Conservation (phyloP, 2,113 vertebrate genomes). For the Entosphenus tridentatus region DNA sequence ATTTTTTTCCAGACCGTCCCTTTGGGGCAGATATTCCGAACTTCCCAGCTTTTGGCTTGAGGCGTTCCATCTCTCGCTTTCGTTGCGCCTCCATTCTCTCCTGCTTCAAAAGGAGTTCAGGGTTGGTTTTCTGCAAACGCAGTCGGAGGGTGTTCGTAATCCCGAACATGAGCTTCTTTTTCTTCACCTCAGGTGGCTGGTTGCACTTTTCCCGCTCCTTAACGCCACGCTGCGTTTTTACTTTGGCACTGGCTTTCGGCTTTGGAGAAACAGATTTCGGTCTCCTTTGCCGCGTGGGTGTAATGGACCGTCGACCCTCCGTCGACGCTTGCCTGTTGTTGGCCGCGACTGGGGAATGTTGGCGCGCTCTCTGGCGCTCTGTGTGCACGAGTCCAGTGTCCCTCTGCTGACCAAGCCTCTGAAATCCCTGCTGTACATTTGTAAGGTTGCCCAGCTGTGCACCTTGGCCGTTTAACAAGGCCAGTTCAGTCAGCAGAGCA, state of each 20-base stretch:
- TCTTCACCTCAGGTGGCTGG: conserved; percentile 13
- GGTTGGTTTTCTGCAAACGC: conserved; percentile 33
- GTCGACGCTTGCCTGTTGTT: background rate
- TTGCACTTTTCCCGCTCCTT: conserved; percentile 12
- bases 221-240: conserved; percentile 12
- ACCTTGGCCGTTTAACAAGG: conserved; percentile 23
- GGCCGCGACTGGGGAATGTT: background rate
- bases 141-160: conserved; percentile 49
- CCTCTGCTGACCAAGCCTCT: too few relatives aligned
- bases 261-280: conserved; percentile 8
- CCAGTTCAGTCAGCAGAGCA: conserved; percentile 46
- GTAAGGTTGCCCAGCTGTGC: conserved; percentile 8
- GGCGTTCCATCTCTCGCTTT: conserved; percentile 17
- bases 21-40: conserved; percentile 9
- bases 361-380: too few relatives aligned
- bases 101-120: conserved; percentile 18
- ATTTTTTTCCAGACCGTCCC: conserved; percentile 9
- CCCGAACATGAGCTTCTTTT: conserved; percentile 30
- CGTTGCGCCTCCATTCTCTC: conserved; percentile 28
- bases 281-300: conserved; percentile 11
- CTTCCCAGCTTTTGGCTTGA: conserved; percentile 13
- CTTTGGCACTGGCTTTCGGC: conserved; percentile 5
- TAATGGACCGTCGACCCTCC: conserved; percentile 7
- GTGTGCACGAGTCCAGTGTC: too few relatives aligned
- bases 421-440: too few relatives aligned